These are phyloP conservation scores for Prunella strophiata DNA, from an alignment of 2,797 vertebrate genomes.

Conservation along the genomic window DNA sequence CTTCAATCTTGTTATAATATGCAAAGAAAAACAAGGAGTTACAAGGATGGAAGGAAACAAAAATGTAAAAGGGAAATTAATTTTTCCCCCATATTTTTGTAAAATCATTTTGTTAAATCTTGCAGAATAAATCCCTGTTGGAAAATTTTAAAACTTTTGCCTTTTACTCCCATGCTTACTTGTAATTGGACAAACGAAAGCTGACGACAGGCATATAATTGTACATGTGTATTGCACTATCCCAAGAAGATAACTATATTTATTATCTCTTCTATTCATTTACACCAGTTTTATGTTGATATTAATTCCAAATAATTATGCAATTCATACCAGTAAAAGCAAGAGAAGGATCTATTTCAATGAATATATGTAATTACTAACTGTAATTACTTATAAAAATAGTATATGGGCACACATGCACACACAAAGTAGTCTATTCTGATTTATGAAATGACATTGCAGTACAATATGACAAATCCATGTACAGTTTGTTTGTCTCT, in stretches of 20 bases:
- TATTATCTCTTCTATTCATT: neutral
- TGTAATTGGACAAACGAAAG: neutral
- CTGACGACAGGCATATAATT: neutral
- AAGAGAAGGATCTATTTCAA: neutral
- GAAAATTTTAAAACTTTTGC: neutral
- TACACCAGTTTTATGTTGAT: neutral
- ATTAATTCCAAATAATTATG: conserved; percentile 39
- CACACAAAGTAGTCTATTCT: neutral
- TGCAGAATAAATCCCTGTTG: neutral
- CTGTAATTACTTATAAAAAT: conserved; percentile 23
- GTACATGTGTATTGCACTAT: neutral
- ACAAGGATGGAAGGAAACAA: neutral
- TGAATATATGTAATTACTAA: neutral
- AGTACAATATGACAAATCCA: conserved; percentile 46
- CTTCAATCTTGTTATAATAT: neutral
- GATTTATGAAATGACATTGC: conserved; percentile 41
- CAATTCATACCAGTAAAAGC: neutral
- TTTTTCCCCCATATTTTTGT: neutral
- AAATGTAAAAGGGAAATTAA: neutral
- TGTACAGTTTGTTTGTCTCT: conserved; percentile 61
- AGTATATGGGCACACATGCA: neutral
- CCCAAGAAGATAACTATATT: neutral
- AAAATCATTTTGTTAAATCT: neutral
- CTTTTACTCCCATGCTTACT: neutral
- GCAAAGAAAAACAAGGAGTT: neutral